Conservation (phyloP, 2,888 invertebrate genomes). For the Aleiodes leptofemur region DNA sequence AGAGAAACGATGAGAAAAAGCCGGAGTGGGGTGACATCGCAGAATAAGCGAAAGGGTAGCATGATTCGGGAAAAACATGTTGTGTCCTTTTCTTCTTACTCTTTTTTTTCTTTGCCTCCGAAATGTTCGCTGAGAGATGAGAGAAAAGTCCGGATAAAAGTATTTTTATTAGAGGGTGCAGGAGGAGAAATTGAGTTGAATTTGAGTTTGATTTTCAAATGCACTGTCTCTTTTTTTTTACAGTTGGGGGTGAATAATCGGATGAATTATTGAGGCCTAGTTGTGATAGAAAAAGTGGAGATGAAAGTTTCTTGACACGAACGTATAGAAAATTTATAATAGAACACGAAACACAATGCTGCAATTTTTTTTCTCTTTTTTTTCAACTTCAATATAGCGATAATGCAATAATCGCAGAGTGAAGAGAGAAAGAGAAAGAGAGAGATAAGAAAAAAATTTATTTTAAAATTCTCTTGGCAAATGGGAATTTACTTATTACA, state of each 20-base stretch:
- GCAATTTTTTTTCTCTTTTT: no score
- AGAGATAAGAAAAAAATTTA: no score
- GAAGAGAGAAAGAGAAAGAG: no score
- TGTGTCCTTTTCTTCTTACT: constrained; percentile 5
- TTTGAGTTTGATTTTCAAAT: neutral
- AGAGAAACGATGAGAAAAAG: constrained; percentile 43
- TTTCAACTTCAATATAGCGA: no score
- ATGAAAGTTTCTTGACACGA: constrained; percentile 18
- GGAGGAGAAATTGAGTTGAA: neutral
- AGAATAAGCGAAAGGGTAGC: constrained; percentile 41
- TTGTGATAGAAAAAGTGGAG: constrained; percentile 4
- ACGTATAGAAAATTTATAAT: constrained; percentile 21
- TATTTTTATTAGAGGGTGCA: neutral
- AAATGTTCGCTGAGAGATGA: neutral
- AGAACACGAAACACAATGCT: neutral
- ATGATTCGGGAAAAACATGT: constrained; percentile 35
- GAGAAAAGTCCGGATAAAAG: constrained; percentile 10
- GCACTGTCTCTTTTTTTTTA: neutral
- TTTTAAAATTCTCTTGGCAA: no score
- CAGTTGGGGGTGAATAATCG: neutral
- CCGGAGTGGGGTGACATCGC: constrained; percentile 26
- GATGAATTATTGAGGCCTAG: constrained; percentile 11
- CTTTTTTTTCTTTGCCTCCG: no score
- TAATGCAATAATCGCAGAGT: no score
- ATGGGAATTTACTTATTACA: no score